These are phyloP conservation scores for Ascidia mentula DNA, from an alignment of 23 tunicate genomes.

Conservation along the genomic window DNA sequence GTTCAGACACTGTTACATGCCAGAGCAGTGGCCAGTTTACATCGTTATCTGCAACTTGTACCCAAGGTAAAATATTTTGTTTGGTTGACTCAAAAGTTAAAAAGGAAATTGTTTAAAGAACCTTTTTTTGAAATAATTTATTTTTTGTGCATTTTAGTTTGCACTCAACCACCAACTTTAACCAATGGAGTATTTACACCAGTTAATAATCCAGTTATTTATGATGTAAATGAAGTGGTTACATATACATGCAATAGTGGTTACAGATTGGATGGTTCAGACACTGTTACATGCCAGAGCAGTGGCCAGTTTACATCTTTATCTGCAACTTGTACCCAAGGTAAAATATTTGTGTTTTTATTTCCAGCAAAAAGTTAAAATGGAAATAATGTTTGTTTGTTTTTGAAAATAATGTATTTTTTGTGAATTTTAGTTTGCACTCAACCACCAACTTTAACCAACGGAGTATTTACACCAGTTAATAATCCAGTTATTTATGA, in stretches of 20 bases:
- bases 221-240: not conserved
- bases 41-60: constrained; percentile 6
- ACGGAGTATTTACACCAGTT: not conserved
- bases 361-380: not conserved
- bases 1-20: not conserved
- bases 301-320: constrained; percentile 1
- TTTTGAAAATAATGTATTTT: too few relatives aligned
- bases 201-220: constrained; percentile 1
- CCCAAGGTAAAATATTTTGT: not conserved
- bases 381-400: not conserved
- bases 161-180: constrained; percentile 4
- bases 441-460: not conserved
- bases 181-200: constrained; percentile 15
- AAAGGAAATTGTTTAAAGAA: not conserved
- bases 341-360: not conserved
- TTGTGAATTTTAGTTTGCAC: not conserved
- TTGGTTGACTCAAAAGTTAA: not conserved
- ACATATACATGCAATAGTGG: constrained; percentile 13
- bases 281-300: constrained; percentile 11
- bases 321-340: constrained; percentile 12
- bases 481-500: not conserved
- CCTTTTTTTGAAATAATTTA: not conserved
- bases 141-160: not conserved
- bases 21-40: constrained; percentile 7
- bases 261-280: constrained; percentile 6